phyloP scores from a whole-genome alignment of 2,888 invertebrate genomes.

The Apodemia mormo region DNA sequence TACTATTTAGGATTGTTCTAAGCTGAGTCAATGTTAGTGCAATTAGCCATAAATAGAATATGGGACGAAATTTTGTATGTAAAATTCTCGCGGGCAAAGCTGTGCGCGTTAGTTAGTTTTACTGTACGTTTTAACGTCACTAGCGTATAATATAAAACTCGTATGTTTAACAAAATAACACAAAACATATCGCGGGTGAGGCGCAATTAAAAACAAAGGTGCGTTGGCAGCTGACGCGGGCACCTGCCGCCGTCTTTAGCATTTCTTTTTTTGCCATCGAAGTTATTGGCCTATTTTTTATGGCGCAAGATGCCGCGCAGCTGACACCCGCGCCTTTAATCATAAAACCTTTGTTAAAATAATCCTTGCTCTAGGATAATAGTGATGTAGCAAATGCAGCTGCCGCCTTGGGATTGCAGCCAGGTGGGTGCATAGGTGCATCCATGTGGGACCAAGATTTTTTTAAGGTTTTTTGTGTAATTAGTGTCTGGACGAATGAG shows the following conservation, averaged over 20 bases:
- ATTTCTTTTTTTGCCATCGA: conserved; percentile 72
- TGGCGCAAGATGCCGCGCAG: conserved; percentile 76
- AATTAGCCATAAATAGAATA: too few species aligned
- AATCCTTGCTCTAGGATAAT: conserved; percentile 58
- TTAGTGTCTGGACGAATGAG: neutral
- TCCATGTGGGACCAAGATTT: conserved; percentile 48
- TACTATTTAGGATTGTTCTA: too few species aligned
- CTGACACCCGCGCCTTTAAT: conserved; percentile 51
- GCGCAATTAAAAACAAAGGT: conserved; percentile 75
- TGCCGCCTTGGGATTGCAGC: conserved; percentile 57
- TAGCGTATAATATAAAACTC: neutral
- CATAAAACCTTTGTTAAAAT: conserved; percentile 53
- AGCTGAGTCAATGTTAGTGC: too few species aligned
- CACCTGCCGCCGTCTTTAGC: conserved; percentile 78
- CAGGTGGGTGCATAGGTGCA: conserved; percentile 54
- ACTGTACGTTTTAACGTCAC: too few species aligned
- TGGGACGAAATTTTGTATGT: too few species aligned
- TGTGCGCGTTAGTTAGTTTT: too few species aligned
- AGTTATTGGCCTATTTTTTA: conserved; percentile 82
- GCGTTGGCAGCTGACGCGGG: conserved; percentile 72
- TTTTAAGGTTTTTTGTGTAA: conserved; percentile 11
- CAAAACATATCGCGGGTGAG: conserved; percentile 47
- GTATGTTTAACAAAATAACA: conserved; percentile 11
- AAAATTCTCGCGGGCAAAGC: too few species aligned
- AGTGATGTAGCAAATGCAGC: conserved; percentile 51